Conservation (phyloP, 2,888 invertebrate species). For the Leptinotarsa tumamoca region DNA sequence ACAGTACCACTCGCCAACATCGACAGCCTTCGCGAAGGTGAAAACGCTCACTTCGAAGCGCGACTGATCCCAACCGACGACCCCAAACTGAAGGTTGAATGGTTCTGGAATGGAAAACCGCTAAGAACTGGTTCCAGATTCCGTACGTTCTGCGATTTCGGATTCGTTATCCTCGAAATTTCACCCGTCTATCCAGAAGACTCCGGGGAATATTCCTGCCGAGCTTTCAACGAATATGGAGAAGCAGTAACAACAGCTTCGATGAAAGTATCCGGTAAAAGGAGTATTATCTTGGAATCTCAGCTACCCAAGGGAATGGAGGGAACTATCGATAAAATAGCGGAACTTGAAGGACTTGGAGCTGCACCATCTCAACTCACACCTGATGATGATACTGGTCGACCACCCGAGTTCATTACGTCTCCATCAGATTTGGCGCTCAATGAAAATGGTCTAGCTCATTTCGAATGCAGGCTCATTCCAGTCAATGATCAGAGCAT, state of each 20-base stretch:
- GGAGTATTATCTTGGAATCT: slow-evolving; percentile 91
- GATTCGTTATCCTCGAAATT: slow-evolving; percentile 96
- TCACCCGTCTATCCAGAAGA: slow-evolving; percentile 97
- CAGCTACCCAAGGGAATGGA: slow-evolving; percentile 95
- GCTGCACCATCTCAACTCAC: slow-evolving; percentile 75
- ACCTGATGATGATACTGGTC: slow-evolving; percentile 85
- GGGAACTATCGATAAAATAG: slow-evolving; percentile 92
- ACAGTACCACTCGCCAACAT: slow-evolving; percentile 90
- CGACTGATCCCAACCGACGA: slow-evolving; percentile 90
- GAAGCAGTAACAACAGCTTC: slow-evolving; percentile 91
- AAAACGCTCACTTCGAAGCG: slow-evolving; percentile 92
- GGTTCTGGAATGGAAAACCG: slow-evolving; percentile 95
- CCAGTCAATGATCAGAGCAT: slow-evolving; percentile 94
- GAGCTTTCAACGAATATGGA: slow-evolving; percentile 89
- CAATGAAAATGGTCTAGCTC: slow-evolving; percentile 88
- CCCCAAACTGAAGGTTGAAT: slow-evolving; percentile 90
- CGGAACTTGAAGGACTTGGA: slow-evolving; percentile 89
- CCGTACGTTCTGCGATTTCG: slow-evolving; percentile 97
- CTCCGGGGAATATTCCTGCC: slow-evolving; percentile 90
- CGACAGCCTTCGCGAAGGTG: slow-evolving; percentile 89
- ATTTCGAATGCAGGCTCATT: slow-evolving; percentile 90
- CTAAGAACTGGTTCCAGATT: slow-evolving; percentile 90
- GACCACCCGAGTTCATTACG: slow-evolving; percentile 91
- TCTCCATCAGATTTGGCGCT: slow-evolving; percentile 87
- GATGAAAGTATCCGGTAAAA: slow-evolving; percentile 92